phyloP scores from a whole-genome alignment of 2,797 vertebrate genomes.

The Emydoidea blandingii region DNA sequence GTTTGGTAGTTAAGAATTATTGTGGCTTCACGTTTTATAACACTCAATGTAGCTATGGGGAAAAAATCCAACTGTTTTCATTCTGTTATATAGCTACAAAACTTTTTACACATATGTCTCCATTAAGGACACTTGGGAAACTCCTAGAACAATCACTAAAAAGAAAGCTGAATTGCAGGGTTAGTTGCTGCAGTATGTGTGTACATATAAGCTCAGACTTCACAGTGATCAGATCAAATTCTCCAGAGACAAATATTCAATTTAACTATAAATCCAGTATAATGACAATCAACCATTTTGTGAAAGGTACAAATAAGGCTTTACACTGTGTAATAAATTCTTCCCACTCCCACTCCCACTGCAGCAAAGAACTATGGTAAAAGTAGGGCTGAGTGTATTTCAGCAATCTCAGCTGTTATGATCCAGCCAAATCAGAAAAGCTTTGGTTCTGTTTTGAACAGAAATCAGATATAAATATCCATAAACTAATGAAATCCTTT shows the following conservation, averaged over 20 bases:
- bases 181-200: neutral
- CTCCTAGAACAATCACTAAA: neutral
- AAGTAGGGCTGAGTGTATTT: neutral
- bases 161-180: neutral
- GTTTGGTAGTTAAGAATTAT: neutral
- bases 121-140: neutral
- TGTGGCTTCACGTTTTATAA: neutral
- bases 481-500: neutral
- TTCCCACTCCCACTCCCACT: neutral
- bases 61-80: neutral
- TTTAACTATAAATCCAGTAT: neutral
- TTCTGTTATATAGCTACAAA: neutral
- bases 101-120: neutral
- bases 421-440: neutral
- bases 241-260: neutral
- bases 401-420: neutral
- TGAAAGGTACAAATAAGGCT: neutral
- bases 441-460: neutral
- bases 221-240: neutral
- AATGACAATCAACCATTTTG: neutral
- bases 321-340: neutral
- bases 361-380: neutral
- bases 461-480: neutral
- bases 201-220: neutral
- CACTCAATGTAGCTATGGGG: neutral